Evolutionary conservation across 2,797 vertebrate species (phyloP), one percentile per base, ranked within the genome.

Genomic region (Florisuga fusca): DNA sequence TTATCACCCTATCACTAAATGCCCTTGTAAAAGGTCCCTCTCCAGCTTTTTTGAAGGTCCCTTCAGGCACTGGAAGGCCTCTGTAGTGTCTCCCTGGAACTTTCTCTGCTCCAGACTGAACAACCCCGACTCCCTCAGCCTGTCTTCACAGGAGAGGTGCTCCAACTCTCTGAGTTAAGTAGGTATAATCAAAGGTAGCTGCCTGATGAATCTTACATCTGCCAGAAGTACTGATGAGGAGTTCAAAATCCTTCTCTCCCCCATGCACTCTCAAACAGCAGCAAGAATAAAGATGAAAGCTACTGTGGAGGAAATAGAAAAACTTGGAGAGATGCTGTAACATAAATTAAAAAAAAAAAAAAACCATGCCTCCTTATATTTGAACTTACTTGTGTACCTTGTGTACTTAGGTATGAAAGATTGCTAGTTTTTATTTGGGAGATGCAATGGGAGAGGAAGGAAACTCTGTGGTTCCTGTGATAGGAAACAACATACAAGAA

Each of bases 401-500:
- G 13, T 41, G 38, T 41, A 9, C 61, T 89, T 41, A 82, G n/a
- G 13, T 59, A 34, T n/a, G 68, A 26, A 27, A n/a, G 36, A 53
- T 67, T 8, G 31, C 29, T 84, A 75, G 2, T 7, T 80, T 87
- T 86, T 51, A 51, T 73, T 41, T 72, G 27, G 18, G 31, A 90
- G n/a, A 58, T 77, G 20, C 36, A 76, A 59, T 51, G 48, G 66
- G 76, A 86, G 43, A 79, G 54, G 8, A 72, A 16, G 33, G 45
- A 66, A 87, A 19, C 15, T 77, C 18, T 75, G 41, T 64, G 59
- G 61, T 45, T 91, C 34, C 17, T 6, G 7, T 55, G 14, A 19
- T 63, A 88, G 66, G 87, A 90, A 93, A 58, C 50, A 63, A 48
- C n/a, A 48, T 69, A 62, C 38, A 91, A 79, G 62, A 93, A 88